phyloP scores from a whole-genome alignment of 1,140 invertebrate species.

The Leptoteleia sp. region DNA sequence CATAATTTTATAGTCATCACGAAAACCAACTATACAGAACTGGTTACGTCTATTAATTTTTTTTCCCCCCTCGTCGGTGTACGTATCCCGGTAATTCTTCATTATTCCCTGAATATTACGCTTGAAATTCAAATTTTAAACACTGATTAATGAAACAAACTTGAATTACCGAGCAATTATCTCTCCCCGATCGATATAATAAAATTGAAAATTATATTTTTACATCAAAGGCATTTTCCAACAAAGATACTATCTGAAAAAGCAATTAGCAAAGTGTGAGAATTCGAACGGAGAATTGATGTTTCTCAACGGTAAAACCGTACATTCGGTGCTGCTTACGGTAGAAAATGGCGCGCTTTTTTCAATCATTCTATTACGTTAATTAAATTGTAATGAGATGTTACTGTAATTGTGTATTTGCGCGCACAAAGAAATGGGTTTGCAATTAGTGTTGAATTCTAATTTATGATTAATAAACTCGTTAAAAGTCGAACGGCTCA shows the following conservation, averaged over 20 bases:
- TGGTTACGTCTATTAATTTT: no score
- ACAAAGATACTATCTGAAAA: not conserved
- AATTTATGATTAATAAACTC: conserved; percentile 52
- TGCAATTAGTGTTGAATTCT: conserved; percentile 46
- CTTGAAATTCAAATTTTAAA: no score
- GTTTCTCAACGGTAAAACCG: conserved; percentile 31
- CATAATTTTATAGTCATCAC: no score
- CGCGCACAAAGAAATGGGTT: conserved; percentile 48
- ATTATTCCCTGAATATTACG: no score
- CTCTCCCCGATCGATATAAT: no score
- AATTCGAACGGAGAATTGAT: conserved; percentile 34
- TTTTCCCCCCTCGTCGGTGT: no score
- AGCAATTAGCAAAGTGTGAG: conserved; percentile 25
- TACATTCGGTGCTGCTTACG: conserved; percentile 4
- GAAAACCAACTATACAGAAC: no score
- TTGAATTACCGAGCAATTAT: no score
- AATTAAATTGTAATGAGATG: conserved; percentile 55
- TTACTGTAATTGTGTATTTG: conserved; percentile 50
- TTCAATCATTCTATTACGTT: conserved; percentile 44
- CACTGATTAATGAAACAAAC: no score
- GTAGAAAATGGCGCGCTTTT: conserved; percentile 35
- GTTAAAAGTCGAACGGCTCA: conserved; percentile 20
- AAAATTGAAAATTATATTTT: not conserved
- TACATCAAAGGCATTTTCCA: not conserved
- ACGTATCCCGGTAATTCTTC: no score